These are phyloP conservation scores for Pocillopora verrucosa DNA, from an alignment of 64 coral and sea anemone genomes.

Conservation along the genomic window DNA sequence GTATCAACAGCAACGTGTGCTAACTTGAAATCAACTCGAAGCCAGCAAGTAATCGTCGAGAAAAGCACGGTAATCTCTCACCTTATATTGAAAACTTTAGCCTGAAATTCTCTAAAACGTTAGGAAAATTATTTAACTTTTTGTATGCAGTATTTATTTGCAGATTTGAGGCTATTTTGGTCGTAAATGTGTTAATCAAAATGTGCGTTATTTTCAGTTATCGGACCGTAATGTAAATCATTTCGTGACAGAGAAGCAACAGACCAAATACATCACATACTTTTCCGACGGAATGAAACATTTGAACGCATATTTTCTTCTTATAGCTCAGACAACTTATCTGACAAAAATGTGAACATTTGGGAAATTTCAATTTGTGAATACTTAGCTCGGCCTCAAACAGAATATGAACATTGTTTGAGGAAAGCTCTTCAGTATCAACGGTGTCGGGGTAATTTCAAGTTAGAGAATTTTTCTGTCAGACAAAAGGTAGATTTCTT, in stretches of 20 bases:
- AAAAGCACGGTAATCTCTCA: constrained; percentile 25
- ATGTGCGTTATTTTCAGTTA: constrained; percentile 6
- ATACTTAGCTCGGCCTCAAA: neutral
- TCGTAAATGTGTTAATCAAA: constrained; percentile 11
- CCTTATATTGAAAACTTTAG: neutral
- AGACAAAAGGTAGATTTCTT: neutral
- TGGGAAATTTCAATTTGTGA: neutral
- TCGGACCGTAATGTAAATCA: neutral
- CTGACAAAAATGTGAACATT: neutral
- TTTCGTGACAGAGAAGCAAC: constrained; percentile 5
- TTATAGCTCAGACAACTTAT: neutral
- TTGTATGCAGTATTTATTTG: neutral
- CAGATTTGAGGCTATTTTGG: neutral
- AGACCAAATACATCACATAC: neutral
- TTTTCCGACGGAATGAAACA: neutral
- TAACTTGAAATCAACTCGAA: constrained; percentile 22
- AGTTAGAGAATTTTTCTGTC: neutral
- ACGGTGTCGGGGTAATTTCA: no score
- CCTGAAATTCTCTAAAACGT: neutral
- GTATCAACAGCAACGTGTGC: constrained; percentile 29
- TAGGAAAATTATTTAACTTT: constrained; percentile 15
- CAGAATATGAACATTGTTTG: neutral
- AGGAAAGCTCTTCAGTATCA: no score
- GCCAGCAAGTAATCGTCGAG: neutral
- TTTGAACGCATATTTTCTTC: neutral